Base-by-base conservation (phyloP, 2,888 invertebrate genomes). In the Hypomecis punctinalis region DNA sequence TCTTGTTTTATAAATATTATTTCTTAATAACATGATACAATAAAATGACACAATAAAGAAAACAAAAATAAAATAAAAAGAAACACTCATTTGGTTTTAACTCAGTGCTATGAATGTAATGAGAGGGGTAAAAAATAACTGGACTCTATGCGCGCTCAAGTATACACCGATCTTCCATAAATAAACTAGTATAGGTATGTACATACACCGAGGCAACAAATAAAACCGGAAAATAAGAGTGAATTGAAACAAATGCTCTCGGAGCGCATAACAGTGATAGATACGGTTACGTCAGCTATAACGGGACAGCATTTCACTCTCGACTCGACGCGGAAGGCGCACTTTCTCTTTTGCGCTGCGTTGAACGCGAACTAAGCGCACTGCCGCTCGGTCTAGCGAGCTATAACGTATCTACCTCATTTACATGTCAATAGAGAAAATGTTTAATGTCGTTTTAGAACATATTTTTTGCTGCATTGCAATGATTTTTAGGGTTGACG, bases 221-320 rank as follows among this genome's bases (percentile, higher is more conserved):
- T 48, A 47, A 40, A 57, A 56, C 61, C 51, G 63, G 63, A 59
- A 58, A 67, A 66, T 58, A 63, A 66, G 63, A 68, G 68, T 61
- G 64, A 65, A 64, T 67, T 64, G 59, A 66, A 66, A 70, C 59
- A 63, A 66, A 62, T 62, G 48, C 61, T 52, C 57, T 49, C 71
- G 75, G 75, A 74, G 80, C 78, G 79, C 80, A 80, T 80, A 82
- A 84, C 81, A 81, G 83, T 79, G 59, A 75, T 75, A 78, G 78
- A 77, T 76, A 76, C 72, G 72, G 87, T 93, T 91, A 90, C 92
- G 91, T 92, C 90, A 91, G 76, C 79, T 76, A 82, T 80, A 88
- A 91, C 91, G 91, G 92, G 91, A 91, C 90, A 89, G 83, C 91
- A 91, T 91, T 91, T 91, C 91, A 91, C 91, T 92, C 90, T 91